Conservation (phyloP, 1,140 invertebrate genomes). For the Rhynchophorus ferrugineus region DNA sequence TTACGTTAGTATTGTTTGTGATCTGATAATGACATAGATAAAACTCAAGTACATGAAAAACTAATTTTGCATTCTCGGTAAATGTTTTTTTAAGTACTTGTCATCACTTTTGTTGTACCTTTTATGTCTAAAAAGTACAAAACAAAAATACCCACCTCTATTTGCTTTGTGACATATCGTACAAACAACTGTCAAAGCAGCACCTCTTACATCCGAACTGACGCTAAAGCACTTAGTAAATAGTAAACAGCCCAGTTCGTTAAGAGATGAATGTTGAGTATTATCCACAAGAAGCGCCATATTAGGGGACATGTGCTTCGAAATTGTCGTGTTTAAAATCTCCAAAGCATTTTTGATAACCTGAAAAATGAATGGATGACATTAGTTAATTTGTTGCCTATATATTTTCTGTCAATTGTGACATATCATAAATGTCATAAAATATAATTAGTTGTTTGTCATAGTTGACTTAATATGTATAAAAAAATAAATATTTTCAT, state of each 20-base stretch:
- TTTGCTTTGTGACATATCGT: constrained; percentile 16
- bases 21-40: too few relatives aligned
- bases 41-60: too few relatives aligned
- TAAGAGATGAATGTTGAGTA: constrained; percentile 8
- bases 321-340: constrained; percentile 15
- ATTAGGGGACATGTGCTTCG: constrained; percentile 18
- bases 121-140: too few relatives aligned
- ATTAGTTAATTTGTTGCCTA: too few relatives aligned
- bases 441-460: too few relatives aligned
- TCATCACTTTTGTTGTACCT: too few relatives aligned
- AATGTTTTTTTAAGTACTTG: too few relatives aligned
- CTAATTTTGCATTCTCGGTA: too few relatives aligned
- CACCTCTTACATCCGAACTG: constrained; percentile 12
- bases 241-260: constrained; percentile 13
- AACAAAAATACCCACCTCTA: constrained; percentile 8
- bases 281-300: constrained; percentile 17
- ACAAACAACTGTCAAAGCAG: constrained; percentile 14
- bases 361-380: constrained; percentile 7
- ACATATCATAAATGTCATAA: not conserved
- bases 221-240: constrained; percentile 11
- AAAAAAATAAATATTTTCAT: too few relatives aligned
- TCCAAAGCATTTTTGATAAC: constrained; percentile 9
- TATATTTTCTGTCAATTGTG: not conserved
- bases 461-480: too few relatives aligned
- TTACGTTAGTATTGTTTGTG: too few relatives aligned